Conservation (phyloP, 2,113 vertebrate genomes). For the Salvelinus fontinalis region DNA sequence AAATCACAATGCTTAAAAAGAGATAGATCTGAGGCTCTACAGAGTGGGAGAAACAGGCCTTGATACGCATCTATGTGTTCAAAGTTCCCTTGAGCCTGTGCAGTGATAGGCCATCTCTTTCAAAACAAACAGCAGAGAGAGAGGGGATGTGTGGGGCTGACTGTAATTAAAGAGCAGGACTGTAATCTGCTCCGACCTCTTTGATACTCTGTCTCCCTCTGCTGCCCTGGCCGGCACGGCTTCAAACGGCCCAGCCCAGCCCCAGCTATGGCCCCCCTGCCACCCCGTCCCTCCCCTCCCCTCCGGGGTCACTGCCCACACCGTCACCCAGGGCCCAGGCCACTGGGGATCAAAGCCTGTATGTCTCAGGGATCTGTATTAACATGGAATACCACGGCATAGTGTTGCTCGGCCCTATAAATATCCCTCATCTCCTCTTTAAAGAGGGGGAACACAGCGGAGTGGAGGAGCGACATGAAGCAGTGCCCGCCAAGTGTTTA, state of each 20-base stretch:
- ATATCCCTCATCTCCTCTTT: constrained; percentile 81
- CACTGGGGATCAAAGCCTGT: constrained; percentile 57
- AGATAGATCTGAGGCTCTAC: not conserved
- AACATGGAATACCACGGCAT: constrained; percentile 81
- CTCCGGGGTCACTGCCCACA: constrained; percentile 70
- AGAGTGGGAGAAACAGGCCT: constrained; percentile 43
- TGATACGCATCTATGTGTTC: constrained; percentile 65
- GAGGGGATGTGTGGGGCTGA: constrained; percentile 54
- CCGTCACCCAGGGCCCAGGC: not conserved
- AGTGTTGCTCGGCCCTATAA: constrained; percentile 87
- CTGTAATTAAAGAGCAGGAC: constrained; percentile 68
- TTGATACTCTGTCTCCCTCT: constrained; percentile 67
- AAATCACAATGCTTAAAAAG: constrained; percentile 47
- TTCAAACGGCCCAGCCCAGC: constrained; percentile 7
- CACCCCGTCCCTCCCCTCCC: constrained; percentile 55
- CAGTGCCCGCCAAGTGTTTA: constrained; percentile 88
- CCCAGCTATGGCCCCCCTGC: not conserved
- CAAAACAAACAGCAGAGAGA: constrained; percentile 67
- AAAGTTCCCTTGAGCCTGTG: constrained; percentile 61
- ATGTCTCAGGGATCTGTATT: constrained; percentile 58
- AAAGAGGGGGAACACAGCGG: constrained; percentile 68
- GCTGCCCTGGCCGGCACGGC: constrained; percentile 59
- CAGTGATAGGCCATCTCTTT: constrained; percentile 65
- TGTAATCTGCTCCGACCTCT: constrained; percentile 66
- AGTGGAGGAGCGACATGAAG: constrained; percentile 70